A percentile compares a stretch with the other conserved stretches of the same genome.
phyloP scores from a whole-genome alignment of 2,113 vertebrate species.

The Thamnophis sirtalis region DNA sequence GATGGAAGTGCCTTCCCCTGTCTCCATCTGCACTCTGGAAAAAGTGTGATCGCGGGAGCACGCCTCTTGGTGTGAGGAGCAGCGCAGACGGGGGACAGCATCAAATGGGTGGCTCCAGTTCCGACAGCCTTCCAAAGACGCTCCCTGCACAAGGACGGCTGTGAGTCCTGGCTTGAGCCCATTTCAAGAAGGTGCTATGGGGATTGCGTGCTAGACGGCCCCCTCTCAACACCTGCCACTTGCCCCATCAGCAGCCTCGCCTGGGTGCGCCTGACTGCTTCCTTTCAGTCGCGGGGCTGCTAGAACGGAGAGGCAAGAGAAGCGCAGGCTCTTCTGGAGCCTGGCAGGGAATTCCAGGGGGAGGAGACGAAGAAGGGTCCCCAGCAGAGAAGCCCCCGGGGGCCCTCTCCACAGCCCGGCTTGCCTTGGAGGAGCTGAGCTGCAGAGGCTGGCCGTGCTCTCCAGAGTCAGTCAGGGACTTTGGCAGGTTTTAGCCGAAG shows the following conservation, averaged over 20 bases:
- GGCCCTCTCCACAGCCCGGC: background rate
- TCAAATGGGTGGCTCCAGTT: background rate
- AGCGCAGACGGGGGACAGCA: background rate
- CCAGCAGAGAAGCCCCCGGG: background rate
- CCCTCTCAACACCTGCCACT: background rate
- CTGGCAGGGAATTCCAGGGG: background rate
- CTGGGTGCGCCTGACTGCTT: constrained; percentile 82
- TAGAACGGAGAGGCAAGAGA: constrained; percentile 87
- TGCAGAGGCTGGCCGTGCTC: background rate
- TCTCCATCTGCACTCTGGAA: constrained; percentile 61
- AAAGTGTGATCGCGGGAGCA: background rate
- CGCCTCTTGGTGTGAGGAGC: no score
- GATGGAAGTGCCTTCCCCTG: constrained; percentile 74
- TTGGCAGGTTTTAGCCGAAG: background rate
- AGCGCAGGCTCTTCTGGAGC: constrained; percentile 64
- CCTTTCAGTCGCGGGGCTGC: constrained; percentile 88
- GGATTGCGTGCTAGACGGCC: background rate
- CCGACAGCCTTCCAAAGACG: background rate
- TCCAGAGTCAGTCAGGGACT: background rate
- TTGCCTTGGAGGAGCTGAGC: background rate
- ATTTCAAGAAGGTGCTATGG: background rate
- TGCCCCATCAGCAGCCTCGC: background rate
- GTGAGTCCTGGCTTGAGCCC: background rate
- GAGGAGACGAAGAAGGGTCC: background rate
- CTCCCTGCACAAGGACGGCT: background rate